phyloP scores from a whole-genome alignment of 1,140 invertebrate genomes.

The Eulimnadia texana region DNA sequence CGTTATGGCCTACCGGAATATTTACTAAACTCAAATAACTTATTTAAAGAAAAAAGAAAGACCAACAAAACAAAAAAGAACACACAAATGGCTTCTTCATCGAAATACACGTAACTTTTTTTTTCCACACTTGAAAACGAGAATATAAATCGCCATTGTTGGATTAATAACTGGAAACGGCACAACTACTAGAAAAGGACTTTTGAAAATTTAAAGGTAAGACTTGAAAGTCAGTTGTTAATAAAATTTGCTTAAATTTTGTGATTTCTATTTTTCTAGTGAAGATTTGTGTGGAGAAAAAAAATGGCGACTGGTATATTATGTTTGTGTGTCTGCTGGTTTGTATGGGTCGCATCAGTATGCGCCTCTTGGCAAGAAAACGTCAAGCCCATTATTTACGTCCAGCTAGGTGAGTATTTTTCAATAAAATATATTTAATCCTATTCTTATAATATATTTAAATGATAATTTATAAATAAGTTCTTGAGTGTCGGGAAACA shows the following conservation, averaged over 20 bases:
- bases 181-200: too few relatives aligned
- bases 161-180: too few relatives aligned
- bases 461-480: background rate
- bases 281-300: background rate
- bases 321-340: background rate
- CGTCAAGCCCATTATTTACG: background rate
- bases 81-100: background rate
- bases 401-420: background rate
- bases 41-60: background rate
- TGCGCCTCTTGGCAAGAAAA: background rate
- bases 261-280: too few relatives aligned
- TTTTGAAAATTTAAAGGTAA: too few relatives aligned
- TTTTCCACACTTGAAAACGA: too few relatives aligned
- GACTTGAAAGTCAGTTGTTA: too few relatives aligned
- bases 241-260: too few relatives aligned
- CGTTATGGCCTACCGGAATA: too few relatives aligned
- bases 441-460: background rate
- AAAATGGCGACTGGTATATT: background rate
- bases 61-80: background rate
- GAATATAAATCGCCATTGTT: too few relatives aligned
- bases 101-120: background rate
- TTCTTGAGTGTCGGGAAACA: too few relatives aligned
- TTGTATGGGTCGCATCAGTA: background rate
- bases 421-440: background rate
- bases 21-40: too few relatives aligned